Evolutionary conservation across 2,888 invertebrate species (phyloP), one percentile per base, ranked within the genome.

Genomic region (Acanthopleura granulata): DNA sequence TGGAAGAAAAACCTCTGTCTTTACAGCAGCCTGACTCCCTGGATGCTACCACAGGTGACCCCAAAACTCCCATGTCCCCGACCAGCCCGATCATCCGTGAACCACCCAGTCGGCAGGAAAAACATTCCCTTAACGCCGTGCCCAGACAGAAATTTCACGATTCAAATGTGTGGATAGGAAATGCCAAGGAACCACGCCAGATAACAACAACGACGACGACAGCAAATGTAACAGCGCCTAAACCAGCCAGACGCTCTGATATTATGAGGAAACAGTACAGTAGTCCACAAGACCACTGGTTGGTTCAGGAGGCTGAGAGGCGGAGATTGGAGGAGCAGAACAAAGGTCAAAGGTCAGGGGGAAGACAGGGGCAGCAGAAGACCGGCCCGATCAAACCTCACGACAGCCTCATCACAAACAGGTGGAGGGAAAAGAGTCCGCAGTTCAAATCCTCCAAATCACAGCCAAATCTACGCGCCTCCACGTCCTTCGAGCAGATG

Each of bases 241-340:
- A 27, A 22, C 71, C 71, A 40, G 29, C 69, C 27, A 78, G 80
- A 0, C 74, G 82, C 71, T 83, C 84, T 18, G 83, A 86, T 69
- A 66, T 82, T 49, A 83, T 83, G 79, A 66, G 76, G 71, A 79
- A 80, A 66, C 81, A 82, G 72, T 81, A 80, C 74, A 77, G 80
- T 11, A 82, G 79, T 51, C 78, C 85, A 16, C 80, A 85, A 50
- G 83, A 96, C 84, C 97, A 97, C 89, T 97, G 97, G 97, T 92
- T 97, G n/a, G 94, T 96, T 0, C 92, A 97, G 94, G 97, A 97
- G 90, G 97, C 97, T 0, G 97, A 97, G 89, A 94, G 96, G 84
- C 92, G 97, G 40, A 92, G 97, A 29, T 74, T 85, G 40, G 84
- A 85, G 0, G 84, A 84, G 51, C 76, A 79, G 29, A 74, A 83